Conservation (phyloP, 2,797 vertebrate genomes). For the Catamblyrhynchus diadema region DNA sequence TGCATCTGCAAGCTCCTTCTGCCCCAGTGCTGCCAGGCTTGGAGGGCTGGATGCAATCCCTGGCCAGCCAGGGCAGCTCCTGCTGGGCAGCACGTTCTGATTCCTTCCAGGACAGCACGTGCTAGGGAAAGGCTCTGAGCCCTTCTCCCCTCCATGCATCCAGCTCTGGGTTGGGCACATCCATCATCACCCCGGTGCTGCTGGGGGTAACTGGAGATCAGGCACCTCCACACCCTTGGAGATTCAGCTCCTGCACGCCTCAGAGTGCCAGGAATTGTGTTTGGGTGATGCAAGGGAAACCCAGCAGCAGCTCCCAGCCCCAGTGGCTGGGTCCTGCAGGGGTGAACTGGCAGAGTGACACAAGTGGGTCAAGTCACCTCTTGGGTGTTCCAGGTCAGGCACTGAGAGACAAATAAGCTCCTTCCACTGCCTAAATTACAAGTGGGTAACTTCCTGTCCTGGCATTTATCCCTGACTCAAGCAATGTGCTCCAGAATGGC, state of each 20-base stretch:
- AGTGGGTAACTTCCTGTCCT: background rate
- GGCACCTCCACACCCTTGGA: background rate
- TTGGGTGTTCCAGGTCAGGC: background rate
- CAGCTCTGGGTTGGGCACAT: background rate
- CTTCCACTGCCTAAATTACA: background rate
- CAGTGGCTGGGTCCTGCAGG: background rate
- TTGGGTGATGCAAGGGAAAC: background rate
- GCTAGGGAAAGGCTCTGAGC: background rate
- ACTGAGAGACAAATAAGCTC: background rate
- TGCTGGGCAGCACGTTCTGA: background rate
- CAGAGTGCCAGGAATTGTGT: background rate
- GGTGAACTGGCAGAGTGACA: background rate
- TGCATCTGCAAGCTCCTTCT: conserved; percentile 7
- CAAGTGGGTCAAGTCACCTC: background rate
- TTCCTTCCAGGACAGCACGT: background rate
- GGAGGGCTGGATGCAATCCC: background rate
- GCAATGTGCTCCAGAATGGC: background rate
- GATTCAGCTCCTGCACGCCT: background rate
- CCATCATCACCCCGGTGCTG: background rate
- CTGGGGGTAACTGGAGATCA: background rate
- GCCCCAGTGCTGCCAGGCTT: background rate
- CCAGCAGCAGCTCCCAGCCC: background rate
- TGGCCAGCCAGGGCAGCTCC: background rate
- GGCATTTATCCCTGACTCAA: background rate
- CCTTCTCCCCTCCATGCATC: background rate